Percentiles rank a stretch among this genome's conserved stretches.
Conservation (phyloP, 2,797 vertebrate species). For the Coreius guichenoti region DNA sequence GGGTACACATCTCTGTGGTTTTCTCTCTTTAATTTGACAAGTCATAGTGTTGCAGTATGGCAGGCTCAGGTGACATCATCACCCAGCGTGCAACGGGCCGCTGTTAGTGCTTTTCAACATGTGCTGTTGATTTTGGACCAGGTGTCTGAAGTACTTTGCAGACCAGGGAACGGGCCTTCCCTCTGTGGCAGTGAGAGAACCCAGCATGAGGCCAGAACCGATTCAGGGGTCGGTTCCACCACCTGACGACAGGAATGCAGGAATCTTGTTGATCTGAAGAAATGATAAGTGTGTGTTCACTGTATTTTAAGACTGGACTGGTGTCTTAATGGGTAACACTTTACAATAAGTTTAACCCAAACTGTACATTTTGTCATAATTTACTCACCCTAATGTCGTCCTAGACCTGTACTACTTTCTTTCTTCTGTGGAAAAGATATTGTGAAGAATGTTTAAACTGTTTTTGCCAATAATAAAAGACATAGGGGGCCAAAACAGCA, state of each 20-base stretch:
- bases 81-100: conserved; percentile 47
- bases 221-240: conserved; percentile 36
- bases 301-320: not conserved
- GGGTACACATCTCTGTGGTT: conserved; percentile 51
- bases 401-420: not conserved
- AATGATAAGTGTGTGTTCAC: conserved; percentile 21
- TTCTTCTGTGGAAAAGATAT: not conserved
- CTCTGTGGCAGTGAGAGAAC: conserved; percentile 41
- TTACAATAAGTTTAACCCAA: not conserved
- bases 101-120: conserved; percentile 59
- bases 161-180: conserved; percentile 54
- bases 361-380: not conserved
- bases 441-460: not conserved
- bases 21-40: conserved; percentile 61
- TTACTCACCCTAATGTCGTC: not conserved
- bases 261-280: conserved; percentile 40
- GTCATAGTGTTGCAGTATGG: conserved; percentile 53
- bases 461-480: not conserved
- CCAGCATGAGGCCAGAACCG: conserved; percentile 19
- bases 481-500: not conserved
- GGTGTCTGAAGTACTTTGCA: conserved; percentile 54
- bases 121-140: conserved; percentile 67
- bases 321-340: not conserved
- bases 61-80: conserved; percentile 59
- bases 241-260: conserved; percentile 58